Evolutionary conservation across 2,888 invertebrate species (phyloP).

Genomic region (Pyrrhosoma nymphula): DNA sequence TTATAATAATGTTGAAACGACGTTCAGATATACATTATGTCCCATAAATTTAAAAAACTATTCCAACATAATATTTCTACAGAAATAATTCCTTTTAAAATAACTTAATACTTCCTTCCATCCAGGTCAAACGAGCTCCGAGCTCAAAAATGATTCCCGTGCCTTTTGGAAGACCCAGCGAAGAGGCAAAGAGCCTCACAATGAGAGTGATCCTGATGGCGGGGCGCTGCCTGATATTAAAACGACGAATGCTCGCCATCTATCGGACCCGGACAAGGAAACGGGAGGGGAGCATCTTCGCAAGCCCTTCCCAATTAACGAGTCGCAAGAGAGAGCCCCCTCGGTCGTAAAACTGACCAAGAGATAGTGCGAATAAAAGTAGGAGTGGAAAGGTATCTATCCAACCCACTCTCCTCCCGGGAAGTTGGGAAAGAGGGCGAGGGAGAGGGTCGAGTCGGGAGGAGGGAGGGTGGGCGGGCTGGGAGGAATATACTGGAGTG

Average conservation of each 20-base stretch:
- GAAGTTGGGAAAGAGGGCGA: neutral
- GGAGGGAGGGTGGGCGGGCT: neutral
- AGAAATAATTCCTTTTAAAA: too few relatives aligned
- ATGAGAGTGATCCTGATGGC: neutral
- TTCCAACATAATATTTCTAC: too few relatives aligned
- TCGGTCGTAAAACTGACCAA: conserved; percentile 57
- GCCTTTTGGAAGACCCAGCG: neutral
- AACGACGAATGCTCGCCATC: conserved; percentile 40
- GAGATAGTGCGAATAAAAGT: conserved; percentile 42
- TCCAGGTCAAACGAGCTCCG: too few relatives aligned
- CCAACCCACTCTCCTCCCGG: neutral
- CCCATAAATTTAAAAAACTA: too few relatives aligned
- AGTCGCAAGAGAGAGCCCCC: neutral
- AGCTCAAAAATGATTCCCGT: too few relatives aligned
- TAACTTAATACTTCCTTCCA: too few relatives aligned
- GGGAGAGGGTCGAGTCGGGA: neutral
- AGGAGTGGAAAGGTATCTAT: conserved; percentile 10
- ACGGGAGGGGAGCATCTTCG: neutral
- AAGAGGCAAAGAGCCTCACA: neutral
- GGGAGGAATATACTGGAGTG: neutral
- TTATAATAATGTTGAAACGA: too few relatives aligned
- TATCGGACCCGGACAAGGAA: conserved; percentile 31
- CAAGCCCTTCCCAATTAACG: conserved; percentile 51
- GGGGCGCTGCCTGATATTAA: neutral
- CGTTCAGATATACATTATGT: too few relatives aligned